phyloP scores from a whole-genome alignment of 1,140 invertebrate genomes.

The Drosophila suzukii region DNA sequence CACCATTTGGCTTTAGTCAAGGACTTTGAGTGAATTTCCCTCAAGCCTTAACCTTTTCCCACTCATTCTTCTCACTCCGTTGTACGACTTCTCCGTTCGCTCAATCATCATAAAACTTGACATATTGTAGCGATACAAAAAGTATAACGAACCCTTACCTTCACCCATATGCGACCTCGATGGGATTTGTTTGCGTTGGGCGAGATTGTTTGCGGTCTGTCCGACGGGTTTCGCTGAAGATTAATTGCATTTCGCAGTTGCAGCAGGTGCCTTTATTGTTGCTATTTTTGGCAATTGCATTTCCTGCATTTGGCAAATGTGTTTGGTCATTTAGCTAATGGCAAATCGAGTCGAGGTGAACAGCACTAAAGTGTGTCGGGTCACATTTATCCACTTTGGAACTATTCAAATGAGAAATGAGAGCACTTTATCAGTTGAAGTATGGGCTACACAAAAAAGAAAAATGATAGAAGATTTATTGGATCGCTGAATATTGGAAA shows the following conservation, averaged over 20 bases:
- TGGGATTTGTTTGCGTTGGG: slow-evolving; percentile 33
- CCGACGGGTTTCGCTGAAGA: slow-evolving; percentile 45
- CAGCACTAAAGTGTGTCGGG: background rate
- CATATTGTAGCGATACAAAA: slow-evolving; percentile 39
- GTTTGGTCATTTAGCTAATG: slow-evolving; percentile 35
- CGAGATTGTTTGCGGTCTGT: slow-evolving; percentile 45
- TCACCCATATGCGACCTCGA: slow-evolving; percentile 13
- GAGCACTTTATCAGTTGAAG: background rate
- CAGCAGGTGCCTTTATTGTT: slow-evolving; percentile 31
- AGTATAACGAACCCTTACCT: slow-evolving; percentile 15
- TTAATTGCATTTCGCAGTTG: slow-evolving; percentile 63
- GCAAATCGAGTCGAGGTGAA: slow-evolving; percentile 15
- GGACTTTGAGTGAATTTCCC: slow-evolving; percentile 8
- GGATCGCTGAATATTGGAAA: background rate
- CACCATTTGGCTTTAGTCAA: slow-evolving; percentile 47
- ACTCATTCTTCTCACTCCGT: background rate
- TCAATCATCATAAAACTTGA: slow-evolving; percentile 55
- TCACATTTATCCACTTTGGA: background rate
- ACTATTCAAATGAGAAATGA: background rate
- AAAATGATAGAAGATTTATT: background rate
- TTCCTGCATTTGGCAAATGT: slow-evolving; percentile 51
- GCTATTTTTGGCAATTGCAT: slow-evolving; percentile 32
- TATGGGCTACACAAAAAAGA: background rate
- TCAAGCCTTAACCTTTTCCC: background rate
- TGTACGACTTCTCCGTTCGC: slow-evolving; percentile 16